Percentiles rank a stretch among this genome's conserved stretches.
Conservation (phyloP, 1,140 invertebrate genomes). For the Pseudomyrmex pallidus region DNA sequence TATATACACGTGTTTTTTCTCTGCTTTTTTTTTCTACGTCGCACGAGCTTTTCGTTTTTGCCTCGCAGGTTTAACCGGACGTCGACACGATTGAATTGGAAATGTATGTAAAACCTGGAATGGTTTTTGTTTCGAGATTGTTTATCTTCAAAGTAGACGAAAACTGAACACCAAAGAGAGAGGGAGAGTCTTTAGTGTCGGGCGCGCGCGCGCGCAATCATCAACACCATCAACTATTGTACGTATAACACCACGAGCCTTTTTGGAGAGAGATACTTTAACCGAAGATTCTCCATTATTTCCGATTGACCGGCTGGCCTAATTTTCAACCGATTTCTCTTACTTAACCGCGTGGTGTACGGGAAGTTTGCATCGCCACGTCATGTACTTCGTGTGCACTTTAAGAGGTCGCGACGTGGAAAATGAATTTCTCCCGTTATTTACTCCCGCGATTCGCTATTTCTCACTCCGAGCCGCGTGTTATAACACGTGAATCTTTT, state of each 20-base stretch:
- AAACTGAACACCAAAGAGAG: background rate
- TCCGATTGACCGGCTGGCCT: constrained; percentile 72
- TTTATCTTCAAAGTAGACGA: background rate
- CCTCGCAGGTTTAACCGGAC: background rate
- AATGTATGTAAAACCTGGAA: constrained; percentile 9
- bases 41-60: too few relatives aligned
- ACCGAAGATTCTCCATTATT: constrained; percentile 59
- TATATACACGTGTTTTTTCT: background rate
- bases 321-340: constrained; percentile 71
- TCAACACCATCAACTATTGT: background rate
- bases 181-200: background rate
- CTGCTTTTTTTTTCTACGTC: background rate
- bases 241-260: too few relatives aligned
- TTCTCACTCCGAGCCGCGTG: background rate
- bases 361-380: constrained; percentile 15
- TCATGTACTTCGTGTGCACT: constrained; percentile 50
- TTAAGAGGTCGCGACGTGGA: constrained; percentile 12
- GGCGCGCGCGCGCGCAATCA: background rate
- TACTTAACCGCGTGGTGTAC: background rate
- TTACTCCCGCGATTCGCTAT: background rate
- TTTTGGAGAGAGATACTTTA: constrained; percentile 39
- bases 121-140: background rate
- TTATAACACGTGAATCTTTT: too few relatives aligned
- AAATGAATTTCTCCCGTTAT: constrained; percentile 31
- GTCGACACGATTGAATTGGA: constrained; percentile 7